A percentile compares a stretch with the other conserved stretches of the same genome.
Conservation (phyloP, 35 echinoderm and acorn worm species). For the Apostichopus californicus region DNA sequence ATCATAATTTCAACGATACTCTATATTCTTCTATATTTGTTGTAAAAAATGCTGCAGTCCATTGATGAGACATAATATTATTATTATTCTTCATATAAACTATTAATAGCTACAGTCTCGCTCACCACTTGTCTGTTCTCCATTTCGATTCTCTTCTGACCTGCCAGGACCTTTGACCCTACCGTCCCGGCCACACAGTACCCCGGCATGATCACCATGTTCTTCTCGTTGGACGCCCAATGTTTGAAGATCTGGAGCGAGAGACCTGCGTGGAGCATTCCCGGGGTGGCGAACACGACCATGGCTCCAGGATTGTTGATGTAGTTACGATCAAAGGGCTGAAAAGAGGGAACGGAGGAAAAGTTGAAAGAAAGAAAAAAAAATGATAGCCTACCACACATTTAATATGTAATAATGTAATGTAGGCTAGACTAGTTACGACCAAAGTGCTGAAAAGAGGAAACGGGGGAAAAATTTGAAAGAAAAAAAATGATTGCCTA, state of each 20-base stretch:
- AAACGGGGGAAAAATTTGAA: background rate
- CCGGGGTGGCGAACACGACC: slow-evolving; percentile 98
- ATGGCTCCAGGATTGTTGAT: slow-evolving; percentile 96
- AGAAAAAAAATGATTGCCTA: too few relatives aligned
- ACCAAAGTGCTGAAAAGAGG: slow-evolving; percentile 75
- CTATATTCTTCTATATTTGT: too few relatives aligned
- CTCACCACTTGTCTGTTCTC: slow-evolving; percentile 91
- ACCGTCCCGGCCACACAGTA: slow-evolving; percentile 98
- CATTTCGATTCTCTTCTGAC: slow-evolving; percentile 84
- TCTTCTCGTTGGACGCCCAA: slow-evolving; percentile 88
- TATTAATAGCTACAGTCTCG: background rate
- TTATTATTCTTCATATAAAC: too few relatives aligned
- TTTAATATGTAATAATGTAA: too few relatives aligned
- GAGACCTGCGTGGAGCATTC: slow-evolving; percentile 90
- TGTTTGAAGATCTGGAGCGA: slow-evolving; percentile 93
- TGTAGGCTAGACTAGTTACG: slow-evolving; percentile 46
- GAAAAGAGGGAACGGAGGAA: background rate
- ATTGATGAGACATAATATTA: too few relatives aligned
- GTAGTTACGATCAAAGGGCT: slow-evolving; percentile 92
- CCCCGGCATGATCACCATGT: slow-evolving; percentile 99
- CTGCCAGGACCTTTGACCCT: slow-evolving; percentile 80
- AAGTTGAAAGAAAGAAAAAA: background rate
- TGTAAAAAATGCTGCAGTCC: too few relatives aligned
- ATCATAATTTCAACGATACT: too few relatives aligned
- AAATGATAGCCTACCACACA: background rate